Percentiles rank a stretch among this genome's conserved stretches.
These are phyloP conservation scores for Lacanobia wlatinum DNA, from an alignment of 2,888 invertebrate genomes.

Conservation along the genomic window DNA sequence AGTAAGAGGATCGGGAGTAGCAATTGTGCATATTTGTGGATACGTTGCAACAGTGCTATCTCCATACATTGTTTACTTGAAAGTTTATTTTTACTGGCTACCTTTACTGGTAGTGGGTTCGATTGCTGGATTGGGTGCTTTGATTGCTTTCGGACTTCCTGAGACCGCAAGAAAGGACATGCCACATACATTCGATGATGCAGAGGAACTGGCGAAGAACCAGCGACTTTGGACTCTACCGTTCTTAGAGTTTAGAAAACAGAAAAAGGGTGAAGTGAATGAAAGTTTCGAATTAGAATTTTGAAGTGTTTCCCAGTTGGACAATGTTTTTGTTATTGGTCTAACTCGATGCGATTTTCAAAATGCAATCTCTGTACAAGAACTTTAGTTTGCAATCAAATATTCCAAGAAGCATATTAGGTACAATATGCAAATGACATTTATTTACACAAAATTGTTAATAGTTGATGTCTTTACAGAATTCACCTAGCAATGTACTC, in stretches of 20 bases:
- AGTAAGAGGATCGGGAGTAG: constrained; percentile 77
- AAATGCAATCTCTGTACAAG: not conserved
- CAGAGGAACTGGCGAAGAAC: constrained; percentile 57
- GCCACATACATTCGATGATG: constrained; percentile 66
- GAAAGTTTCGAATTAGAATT: constrained; percentile 43
- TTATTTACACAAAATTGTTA: no score
- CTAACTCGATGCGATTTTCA: constrained; percentile 1
- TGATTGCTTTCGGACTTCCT: constrained; percentile 65
- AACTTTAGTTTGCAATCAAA: not conserved
- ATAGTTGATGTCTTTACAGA: no score
- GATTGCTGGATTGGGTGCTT: constrained; percentile 48
- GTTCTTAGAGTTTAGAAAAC: constrained; percentile 51
- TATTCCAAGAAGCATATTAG: constrained; percentile 7
- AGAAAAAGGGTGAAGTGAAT: constrained; percentile 42
- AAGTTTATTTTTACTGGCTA: constrained; percentile 57
- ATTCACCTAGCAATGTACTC: not conserved
- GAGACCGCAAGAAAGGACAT: constrained; percentile 71
- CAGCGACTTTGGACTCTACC: constrained; percentile 65
- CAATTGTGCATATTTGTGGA: constrained; percentile 78
- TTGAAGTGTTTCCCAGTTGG: constrained; percentile 17
- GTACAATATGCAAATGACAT: no score
- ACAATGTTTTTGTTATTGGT: not conserved
- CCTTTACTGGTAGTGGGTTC: constrained; percentile 51
- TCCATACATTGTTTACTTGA: constrained; percentile 68
- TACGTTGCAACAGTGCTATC: constrained; percentile 76